Evolutionary conservation across 2,888 invertebrate species (phyloP), one percentile per base, ranked within the genome.

Genomic region (Leptinotarsa peninsularis): DNA sequence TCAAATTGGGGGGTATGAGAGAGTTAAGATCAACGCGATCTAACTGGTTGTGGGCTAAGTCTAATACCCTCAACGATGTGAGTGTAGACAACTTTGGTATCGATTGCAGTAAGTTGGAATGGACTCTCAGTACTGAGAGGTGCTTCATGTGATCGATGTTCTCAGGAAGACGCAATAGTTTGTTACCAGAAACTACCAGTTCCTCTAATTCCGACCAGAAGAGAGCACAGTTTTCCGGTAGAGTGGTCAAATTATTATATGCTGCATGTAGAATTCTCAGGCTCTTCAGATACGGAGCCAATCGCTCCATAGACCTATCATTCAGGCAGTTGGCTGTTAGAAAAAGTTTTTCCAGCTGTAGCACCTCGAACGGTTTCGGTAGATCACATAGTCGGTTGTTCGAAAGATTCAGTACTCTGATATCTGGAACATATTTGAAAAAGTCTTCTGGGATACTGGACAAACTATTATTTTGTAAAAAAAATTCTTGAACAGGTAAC

Each of bases 31-130:
- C 95, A 74, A 96, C 91, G 80, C 93, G 92, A 85, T 95, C 95
- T 71, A 96, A 87, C 86, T 95, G 94, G 86, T 96, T 96, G 84
- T 96, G 95, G 0, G 96, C 95, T 81, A 96, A 90, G 87, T 96
- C 96, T 75, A 96, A 89, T 21, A 96, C 95, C 89, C 94, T 93
- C 4, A 96, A 89, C 3, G 93, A 92, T 50, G 91, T 90, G 82
- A 94, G 91, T 85, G 93, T 93, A n/a, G 93, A 93, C 83, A 96
- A 91, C 85, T 92, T 92, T 0, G 96, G 96, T 69, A 94, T 93
- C 49, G 91, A 91, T 79, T 94, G 91, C 71, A 96, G 88, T 81
- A 94, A 91, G 87, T 96, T 96, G 0, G 95, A 95, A 88, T 96
- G 96, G 5, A 96, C 93, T 82, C 96, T 90, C 70, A 96, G 89